Percentiles rank a stretch among this genome's conserved stretches.
phyloP scores from a whole-genome alignment of 2,888 invertebrate genomes.

The Gastracanthus pulcherrimus region DNA sequence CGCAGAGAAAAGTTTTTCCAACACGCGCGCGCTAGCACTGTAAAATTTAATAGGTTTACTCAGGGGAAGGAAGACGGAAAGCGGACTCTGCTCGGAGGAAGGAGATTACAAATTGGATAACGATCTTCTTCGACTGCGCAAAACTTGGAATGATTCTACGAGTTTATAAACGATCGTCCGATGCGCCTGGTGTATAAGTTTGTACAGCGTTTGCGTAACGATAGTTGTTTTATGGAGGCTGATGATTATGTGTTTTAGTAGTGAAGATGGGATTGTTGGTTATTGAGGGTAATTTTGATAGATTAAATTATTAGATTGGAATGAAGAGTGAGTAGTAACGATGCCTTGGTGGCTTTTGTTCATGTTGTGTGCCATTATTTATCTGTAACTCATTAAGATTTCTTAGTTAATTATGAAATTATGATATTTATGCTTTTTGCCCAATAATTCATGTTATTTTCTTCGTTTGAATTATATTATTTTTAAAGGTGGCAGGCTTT shows the following conservation, averaged over 20 bases:
- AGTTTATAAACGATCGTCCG: constrained; percentile 24
- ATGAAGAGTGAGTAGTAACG: not conserved
- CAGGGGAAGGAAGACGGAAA: not conserved
- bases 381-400: not conserved
- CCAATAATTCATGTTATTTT: too few species aligned
- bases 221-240: not conserved
- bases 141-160: constrained; percentile 15
- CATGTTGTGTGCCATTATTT: not conserved
- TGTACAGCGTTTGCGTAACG: not conserved
- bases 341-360: not conserved
- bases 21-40: not conserved
- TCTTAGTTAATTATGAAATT: not conserved
- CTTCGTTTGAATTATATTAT: too few species aligned
- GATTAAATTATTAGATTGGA: not conserved
- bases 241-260: not conserved
- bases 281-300: not conserved
- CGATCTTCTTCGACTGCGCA: constrained; percentile 3
- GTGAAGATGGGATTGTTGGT: not conserved
- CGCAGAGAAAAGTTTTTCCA: constrained; percentile 20
- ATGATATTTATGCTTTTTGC: not conserved
- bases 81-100: not conserved
- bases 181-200: not conserved
- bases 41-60: constrained; percentile 39
- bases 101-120: constrained; percentile 52
- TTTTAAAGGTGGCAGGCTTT: too few species aligned